Evolutionary conservation across 2,797 vertebrate genomes (phyloP).

Genomic region (Strix occidentalis): DNA sequence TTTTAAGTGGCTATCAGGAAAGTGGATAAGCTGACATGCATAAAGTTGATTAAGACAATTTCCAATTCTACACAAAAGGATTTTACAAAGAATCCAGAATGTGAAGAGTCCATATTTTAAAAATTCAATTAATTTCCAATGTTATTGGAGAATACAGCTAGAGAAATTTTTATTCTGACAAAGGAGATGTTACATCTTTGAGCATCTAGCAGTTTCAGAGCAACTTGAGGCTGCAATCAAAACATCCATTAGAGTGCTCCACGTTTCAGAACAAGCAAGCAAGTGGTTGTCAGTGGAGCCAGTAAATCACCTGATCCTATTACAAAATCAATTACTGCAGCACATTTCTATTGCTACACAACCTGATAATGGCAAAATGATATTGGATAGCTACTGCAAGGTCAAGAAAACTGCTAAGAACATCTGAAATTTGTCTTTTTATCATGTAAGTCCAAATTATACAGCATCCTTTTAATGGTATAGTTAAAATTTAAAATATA

Average conservation of each 20-base stretch:
- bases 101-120: neutral
- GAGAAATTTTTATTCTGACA: conserved; percentile 30
- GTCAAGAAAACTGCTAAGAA: conserved; percentile 78
- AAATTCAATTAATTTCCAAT: neutral
- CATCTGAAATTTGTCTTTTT: conserved; percentile 70
- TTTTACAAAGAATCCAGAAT: neutral
- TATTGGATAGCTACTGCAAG: conserved; percentile 80
- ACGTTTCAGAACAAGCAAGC: conserved; percentile 83
- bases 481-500: conserved; percentile 71
- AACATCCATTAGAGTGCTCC: conserved; percentile 83
- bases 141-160: neutral
- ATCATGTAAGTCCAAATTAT: conserved; percentile 63
- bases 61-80: neutral
- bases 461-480: conserved; percentile 52
- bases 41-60: neutral
- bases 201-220: conserved; percentile 71
- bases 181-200: conserved; percentile 57
- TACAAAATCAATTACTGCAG: conserved; percentile 96
- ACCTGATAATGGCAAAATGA: conserved; percentile 82
- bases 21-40: neutral
- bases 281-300: conserved; percentile 86
- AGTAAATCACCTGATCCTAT: conserved; percentile 93
- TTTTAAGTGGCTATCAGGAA: neutral
- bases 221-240: conserved; percentile 77
- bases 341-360: conserved; percentile 81